Evolutionary conservation across 1,140 invertebrate genomes (phyloP), one percentile per base, ranked within the genome.

Genomic region (Solenopsis invicta): DNA sequence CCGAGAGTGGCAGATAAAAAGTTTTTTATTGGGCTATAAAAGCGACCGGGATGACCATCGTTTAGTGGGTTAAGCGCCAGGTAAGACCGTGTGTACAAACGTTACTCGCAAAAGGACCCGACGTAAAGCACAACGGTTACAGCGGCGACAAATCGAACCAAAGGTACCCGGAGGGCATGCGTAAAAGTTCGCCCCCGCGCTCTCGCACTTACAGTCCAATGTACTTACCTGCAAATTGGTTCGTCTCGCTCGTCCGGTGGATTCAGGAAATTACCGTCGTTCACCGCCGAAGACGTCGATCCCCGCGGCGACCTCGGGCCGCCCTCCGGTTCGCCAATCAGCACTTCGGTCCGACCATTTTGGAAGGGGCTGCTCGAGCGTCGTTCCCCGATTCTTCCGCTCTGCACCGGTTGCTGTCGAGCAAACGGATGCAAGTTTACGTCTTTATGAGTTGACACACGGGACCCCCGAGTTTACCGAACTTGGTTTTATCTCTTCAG

Each of bases 311-410:
- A 95, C 87, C 95, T 94, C 89, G 95, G 94, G 45, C 94, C 95
- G 89, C 95, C 95, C 87, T 96, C 95, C 61, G 93, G 87, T 87
- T 94, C 96, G 12, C 97, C 97, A 89, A 97, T 96, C 93, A 98
- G 95, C 78, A 97, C 96, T 94, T 98, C 97, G 72, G 97, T 97
- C 75, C 97, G 95, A 48, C 97, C 97, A 96, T 97, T 97, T 89
- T 96, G 96, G 90, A 97, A 97, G 13, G 96, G 96, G 85, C 96
- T 96, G 81, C 96, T 96, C 8, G 96, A 94, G 82, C 96, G 94
- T 84, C 96, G 94, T 88, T 96, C 96, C 16, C 92, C 93, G 69
- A 89, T 89, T 90, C 91, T 92, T 75, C 85, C 87, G 61, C 66
- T 85, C 56, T 87, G 89, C 72, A 91, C 89, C 77, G 93, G 92